Evolutionary conservation across 2,797 vertebrate genomes (phyloP).

Genomic region (Acomys russatus): DNA sequence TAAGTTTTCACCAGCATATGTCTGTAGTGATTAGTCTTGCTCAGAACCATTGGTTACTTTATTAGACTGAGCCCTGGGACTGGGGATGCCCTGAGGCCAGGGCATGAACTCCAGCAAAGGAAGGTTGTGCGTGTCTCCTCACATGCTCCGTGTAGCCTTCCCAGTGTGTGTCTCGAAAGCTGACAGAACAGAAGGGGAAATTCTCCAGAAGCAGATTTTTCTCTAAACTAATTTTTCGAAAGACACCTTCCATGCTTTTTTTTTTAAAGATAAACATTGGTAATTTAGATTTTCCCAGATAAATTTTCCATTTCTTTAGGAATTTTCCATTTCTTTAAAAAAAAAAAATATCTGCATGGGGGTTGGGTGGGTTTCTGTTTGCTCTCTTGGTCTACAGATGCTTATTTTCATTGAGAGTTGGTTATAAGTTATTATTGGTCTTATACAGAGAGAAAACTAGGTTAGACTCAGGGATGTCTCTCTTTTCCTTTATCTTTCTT

Average conservation of each 20-base stretch:
- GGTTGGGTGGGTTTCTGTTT: too few relatives aligned
- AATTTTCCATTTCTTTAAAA: constrained; percentile 9
- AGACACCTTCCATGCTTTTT: not conserved
- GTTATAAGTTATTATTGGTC: too few relatives aligned
- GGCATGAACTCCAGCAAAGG: not conserved
- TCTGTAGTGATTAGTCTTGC: not conserved
- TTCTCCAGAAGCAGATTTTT: constrained; percentile 34
- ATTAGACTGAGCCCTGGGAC: constrained; percentile 20
- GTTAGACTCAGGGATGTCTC: too few relatives aligned
- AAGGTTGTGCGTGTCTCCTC: not conserved
- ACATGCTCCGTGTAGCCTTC: not conserved
- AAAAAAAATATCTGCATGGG: not conserved
- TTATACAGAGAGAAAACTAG: too few relatives aligned
- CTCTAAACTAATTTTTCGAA: constrained; percentile 34
- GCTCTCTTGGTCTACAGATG: too few relatives aligned
- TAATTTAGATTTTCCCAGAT: constrained; percentile 22
- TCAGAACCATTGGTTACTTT: not conserved
- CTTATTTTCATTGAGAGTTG: too few relatives aligned
- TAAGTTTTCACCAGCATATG: not conserved
- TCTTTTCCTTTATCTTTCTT: too few relatives aligned
- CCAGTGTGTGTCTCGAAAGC: not conserved
- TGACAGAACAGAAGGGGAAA: not conserved
- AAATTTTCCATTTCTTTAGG: constrained; percentile 41
- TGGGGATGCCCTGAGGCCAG: constrained; percentile 4
- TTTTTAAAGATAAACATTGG: constrained; percentile 9